These are phyloP conservation scores for Scolopax mira DNA, from an alignment of 2,113 vertebrate species.

Conservation along the genomic window DNA sequence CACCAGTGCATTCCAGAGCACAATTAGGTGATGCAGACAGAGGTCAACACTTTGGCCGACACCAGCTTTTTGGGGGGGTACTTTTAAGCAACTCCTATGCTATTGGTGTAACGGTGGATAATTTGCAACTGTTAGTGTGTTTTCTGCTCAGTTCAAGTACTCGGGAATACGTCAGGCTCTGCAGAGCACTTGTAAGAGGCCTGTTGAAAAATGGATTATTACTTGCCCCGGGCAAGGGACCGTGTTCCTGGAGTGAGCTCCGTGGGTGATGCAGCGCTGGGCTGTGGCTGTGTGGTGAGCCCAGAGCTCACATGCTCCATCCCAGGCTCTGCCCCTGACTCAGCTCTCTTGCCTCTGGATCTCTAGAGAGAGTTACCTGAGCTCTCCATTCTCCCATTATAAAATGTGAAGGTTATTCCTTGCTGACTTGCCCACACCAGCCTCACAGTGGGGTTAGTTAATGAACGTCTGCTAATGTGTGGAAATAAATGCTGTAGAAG, in stretches of 20 bases:
- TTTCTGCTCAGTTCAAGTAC: not conserved
- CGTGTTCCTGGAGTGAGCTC: not conserved
- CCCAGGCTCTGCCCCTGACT: conserved; percentile 4
- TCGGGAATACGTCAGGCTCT: not conserved
- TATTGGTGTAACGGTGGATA: not conserved
- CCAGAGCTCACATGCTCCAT: not conserved
- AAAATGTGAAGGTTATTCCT: conserved; percentile 1
- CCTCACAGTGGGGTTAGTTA: conserved; percentile 3
- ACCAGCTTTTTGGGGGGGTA: not conserved
- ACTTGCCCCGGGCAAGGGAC: not conserved
- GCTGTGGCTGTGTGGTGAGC: not conserved
- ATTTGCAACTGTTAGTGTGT: not conserved
- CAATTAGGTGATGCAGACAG: not conserved
- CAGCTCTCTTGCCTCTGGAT: not conserved
- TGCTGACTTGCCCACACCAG: not conserved
- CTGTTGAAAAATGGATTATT: not conserved
- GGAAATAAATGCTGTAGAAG: not conserved
- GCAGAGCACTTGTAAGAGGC: not conserved
- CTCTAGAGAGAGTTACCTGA: conserved; percentile 11
- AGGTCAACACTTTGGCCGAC: not conserved
- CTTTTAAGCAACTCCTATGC: not conserved
- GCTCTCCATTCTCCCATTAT: conserved; percentile 26
- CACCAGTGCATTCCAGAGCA: not conserved
- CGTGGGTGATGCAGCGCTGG: not conserved
- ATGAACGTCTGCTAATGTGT: conserved; percentile 17